Conservation (phyloP, 2,888 invertebrate genomes). For the Thecophora atra region DNA sequence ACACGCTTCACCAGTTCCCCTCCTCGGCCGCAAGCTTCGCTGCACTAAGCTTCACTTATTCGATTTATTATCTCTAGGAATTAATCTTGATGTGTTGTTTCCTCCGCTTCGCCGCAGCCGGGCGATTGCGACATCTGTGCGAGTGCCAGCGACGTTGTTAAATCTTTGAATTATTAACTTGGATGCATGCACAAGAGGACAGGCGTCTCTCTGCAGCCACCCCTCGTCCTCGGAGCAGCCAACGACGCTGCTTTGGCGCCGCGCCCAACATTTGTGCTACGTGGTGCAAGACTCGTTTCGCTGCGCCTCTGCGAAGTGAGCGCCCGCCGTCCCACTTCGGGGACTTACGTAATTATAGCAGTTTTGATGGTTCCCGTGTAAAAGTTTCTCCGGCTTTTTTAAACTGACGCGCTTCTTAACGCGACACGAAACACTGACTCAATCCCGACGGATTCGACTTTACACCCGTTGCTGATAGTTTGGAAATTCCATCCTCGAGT, state of each 20-base stretch:
- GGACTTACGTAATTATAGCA: too few relatives aligned
- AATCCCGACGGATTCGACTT: too few relatives aligned
- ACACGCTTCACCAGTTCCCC: not conserved
- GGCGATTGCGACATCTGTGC: slow-evolving; percentile 38
- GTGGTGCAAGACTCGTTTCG: slow-evolving; percentile 37
- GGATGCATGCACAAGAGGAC: slow-evolving; percentile 12
- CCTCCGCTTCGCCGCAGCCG: slow-evolving; percentile 13
- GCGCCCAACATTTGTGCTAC: slow-evolving; percentile 41
- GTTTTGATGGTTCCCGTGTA: too few relatives aligned
- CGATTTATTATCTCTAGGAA: slow-evolving; percentile 46
- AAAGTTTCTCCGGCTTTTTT: too few relatives aligned
- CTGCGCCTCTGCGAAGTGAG: slow-evolving; percentile 36
- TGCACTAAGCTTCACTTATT: slow-evolving; percentile 15
- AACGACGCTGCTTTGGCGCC: slow-evolving; percentile 46
- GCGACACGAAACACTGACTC: too few relatives aligned
- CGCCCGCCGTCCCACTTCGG: slow-evolving; percentile 31
- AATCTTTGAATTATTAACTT: slow-evolving; percentile 59
- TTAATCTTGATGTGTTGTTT: slow-evolving; percentile 48
- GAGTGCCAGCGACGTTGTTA: slow-evolving; percentile 45
- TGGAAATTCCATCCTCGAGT: too few relatives aligned
- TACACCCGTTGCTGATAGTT: too few relatives aligned
- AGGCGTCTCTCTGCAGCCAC: not conserved
- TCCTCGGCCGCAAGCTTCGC: not conserved
- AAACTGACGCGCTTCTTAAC: too few relatives aligned
- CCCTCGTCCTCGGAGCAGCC: not conserved